These are phyloP conservation scores for Drosophila sp. DNA, from an alignment of 1,140 invertebrate genomes.

Conservation along the genomic window DNA sequence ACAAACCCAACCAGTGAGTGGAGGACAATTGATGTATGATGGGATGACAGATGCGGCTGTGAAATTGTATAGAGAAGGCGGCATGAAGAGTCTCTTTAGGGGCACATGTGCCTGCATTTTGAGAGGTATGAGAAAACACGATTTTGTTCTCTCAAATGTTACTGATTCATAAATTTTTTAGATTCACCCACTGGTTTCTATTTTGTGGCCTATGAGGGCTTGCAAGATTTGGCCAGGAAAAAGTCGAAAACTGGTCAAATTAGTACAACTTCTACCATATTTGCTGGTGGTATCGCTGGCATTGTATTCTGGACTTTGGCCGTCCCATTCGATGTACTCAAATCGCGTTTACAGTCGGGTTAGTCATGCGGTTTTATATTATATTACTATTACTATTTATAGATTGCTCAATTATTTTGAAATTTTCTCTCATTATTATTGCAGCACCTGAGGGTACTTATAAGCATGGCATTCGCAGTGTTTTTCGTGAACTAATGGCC, in stretches of 20 bases:
- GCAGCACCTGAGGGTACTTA: conserved; percentile 95
- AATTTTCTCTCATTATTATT: conserved; percentile 24
- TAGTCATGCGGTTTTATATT: conserved; percentile 48
- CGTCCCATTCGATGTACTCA: conserved; percentile 98
- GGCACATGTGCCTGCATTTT: conserved; percentile 96
- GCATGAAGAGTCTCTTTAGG: conserved; percentile 96
- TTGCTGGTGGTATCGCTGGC: conserved; percentile 97
- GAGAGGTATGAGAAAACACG: conserved; percentile 85
- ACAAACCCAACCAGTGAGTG: conserved; percentile 92
- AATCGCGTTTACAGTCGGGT: conserved; percentile 98
- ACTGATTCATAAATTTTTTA: conserved; percentile 84
- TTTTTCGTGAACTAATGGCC: conserved; percentile 90
- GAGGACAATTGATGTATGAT: conserved; percentile 91
- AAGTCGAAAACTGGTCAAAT: conserved; percentile 79
- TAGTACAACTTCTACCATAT: conserved; percentile 89
- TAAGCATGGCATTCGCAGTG: conserved; percentile 93
- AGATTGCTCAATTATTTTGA: not conserved
- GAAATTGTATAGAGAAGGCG: conserved; percentile 96
- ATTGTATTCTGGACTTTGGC: conserved; percentile 98
- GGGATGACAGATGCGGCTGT: conserved; percentile 96
- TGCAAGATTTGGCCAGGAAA: conserved; percentile 87
- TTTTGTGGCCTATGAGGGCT: conserved; percentile 97
- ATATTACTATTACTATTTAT: not conserved
- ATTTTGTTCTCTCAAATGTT: not conserved
- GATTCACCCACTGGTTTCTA: conserved; percentile 97